These are phyloP conservation scores for Rhodeus uyekii DNA, from an alignment of 2,797 vertebrate species.

Conservation along the genomic window DNA sequence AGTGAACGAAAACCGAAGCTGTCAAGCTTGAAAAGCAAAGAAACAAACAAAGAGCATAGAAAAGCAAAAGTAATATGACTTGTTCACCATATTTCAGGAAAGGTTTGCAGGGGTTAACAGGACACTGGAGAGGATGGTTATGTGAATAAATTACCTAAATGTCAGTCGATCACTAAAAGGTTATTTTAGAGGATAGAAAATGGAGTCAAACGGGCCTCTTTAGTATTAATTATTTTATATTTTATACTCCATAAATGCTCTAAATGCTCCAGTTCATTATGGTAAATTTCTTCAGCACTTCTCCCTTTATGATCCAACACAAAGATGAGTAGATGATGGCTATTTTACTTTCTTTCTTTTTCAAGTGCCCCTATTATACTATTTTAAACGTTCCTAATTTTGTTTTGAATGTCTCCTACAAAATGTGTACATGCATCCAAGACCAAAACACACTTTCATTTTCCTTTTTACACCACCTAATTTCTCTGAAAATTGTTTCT, in stretches of 20 bases:
- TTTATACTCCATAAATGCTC: too few relatives aligned
- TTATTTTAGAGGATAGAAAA: neutral
- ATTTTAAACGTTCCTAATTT: too few relatives aligned
- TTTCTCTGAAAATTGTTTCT: neutral
- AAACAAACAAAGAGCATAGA: neutral
- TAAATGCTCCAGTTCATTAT: neutral
- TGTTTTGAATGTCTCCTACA: neutral
- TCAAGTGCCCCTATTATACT: too few relatives aligned
- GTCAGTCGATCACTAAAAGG: neutral
- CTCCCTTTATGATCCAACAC: neutral
- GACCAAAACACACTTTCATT: neutral
- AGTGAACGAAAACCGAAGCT: neutral
- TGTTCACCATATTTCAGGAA: neutral
- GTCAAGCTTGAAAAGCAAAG: neutral
- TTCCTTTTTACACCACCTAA: neutral
- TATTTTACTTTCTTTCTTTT: too few relatives aligned
- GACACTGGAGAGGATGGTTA: neutral
- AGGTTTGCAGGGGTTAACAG: neutral
- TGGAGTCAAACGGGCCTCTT: neutral
- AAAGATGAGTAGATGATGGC: neutral
- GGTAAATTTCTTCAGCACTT: neutral
- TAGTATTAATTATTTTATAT: neutral
- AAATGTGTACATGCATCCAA: neutral
- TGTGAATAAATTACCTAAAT: conserved; percentile 19
- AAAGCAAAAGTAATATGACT: neutral